Conservation (phyloP, 2,797 vertebrate genomes). For the Gymnothorax reevesii region DNA sequence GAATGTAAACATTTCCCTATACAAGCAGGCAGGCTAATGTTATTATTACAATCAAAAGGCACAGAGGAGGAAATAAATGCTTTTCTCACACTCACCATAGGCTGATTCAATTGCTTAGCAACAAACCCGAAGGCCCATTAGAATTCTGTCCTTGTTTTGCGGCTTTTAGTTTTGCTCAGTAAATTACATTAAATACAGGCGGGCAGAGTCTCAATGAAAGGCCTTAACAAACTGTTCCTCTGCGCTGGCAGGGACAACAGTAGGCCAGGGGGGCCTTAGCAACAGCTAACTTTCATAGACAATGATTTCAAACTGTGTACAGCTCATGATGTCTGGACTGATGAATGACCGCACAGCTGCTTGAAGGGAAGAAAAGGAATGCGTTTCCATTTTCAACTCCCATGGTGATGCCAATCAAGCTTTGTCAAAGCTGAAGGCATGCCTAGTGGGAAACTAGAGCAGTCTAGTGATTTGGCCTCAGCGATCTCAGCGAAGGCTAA, state of each 20-base stretch:
- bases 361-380: conserved; percentile 31
- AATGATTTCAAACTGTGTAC: conserved; percentile 40
- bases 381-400: conserved; percentile 19
- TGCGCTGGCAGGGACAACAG: conserved; percentile 55
- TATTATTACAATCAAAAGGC: conserved; percentile 70
- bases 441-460: conserved; percentile 27
- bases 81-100: conserved; percentile 62
- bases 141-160: conserved; percentile 84
- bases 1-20: conserved; percentile 65
- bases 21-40: conserved; percentile 66
- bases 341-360: conserved; percentile 40
- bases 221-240: conserved; percentile 60
- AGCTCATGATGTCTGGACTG: conserved; percentile 43
- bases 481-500: not conserved
- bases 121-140: conserved; percentile 77
- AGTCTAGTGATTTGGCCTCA: conserved; percentile 19
- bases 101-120: conserved; percentile 80
- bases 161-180: conserved; percentile 80
- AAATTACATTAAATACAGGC: conserved; percentile 79
- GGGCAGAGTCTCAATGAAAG: conserved; percentile 57
- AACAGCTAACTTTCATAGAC: conserved; percentile 41
- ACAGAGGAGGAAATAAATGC: conserved; percentile 61
- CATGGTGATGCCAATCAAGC: conserved; percentile 36
- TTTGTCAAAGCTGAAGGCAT: conserved; percentile 36
- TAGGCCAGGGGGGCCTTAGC: conserved; percentile 42